phyloP scores from a whole-genome alignment of 2,797 vertebrate genomes.

The Xiphophorus birchmanni region DNA sequence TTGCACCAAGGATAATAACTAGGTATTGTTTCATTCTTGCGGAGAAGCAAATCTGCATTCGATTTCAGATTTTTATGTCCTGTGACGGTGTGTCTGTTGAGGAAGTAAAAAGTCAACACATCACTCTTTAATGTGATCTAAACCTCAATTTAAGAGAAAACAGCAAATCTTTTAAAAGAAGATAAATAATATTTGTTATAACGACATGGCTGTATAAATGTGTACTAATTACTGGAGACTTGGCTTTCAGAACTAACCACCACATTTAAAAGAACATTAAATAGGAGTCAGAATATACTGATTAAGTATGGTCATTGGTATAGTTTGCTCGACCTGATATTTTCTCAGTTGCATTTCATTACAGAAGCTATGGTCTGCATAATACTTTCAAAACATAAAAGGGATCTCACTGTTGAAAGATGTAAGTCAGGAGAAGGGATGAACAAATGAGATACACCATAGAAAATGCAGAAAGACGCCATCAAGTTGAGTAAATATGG shows the following conservation, averaged over 20 bases:
- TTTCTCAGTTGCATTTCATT: not conserved
- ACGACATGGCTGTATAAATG: not conserved
- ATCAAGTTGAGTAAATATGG: not conserved
- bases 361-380: not conserved
- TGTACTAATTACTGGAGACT: not conserved
- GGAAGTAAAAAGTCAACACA: not conserved
- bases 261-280: not conserved
- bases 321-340: not conserved
- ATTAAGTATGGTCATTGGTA: not conserved
- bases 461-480: not conserved
- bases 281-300: not conserved
- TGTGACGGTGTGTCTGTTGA: conserved; percentile 48
- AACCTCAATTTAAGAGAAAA: not conserved
- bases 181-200: not conserved
- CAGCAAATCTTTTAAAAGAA: not conserved
- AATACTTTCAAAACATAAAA: not conserved
- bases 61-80: conserved; percentile 59
- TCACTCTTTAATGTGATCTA: not conserved
- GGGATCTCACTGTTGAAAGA: not conserved
- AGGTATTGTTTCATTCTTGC: conserved; percentile 66
- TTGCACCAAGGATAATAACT: conserved; percentile 59
- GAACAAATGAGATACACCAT: not conserved
- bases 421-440: not conserved
- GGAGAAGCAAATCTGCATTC: conserved; percentile 55
- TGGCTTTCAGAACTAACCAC: not conserved